Evolutionary conservation across 2,888 invertebrate species (phyloP).

Genomic region (Epistrophe eligans): DNA sequence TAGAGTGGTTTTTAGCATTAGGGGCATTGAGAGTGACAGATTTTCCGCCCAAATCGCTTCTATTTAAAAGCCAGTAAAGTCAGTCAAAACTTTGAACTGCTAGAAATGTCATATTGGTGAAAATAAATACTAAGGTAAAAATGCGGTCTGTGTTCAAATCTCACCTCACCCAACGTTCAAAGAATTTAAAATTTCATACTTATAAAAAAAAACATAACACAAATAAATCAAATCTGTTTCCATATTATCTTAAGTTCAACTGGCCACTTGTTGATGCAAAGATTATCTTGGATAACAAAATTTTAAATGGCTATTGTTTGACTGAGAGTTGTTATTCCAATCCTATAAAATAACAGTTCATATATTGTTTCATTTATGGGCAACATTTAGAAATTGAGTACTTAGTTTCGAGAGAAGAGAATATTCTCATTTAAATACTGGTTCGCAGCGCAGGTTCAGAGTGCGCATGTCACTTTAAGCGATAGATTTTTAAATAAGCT

Average conservation of each 20-base stretch:
- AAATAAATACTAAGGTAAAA: no score
- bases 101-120: no score
- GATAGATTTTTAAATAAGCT: slow-evolving; percentile 4
- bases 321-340: slow-evolving; percentile 4
- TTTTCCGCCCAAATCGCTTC: no score
- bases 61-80: no score
- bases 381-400: neutral
- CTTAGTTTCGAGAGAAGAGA: neutral
- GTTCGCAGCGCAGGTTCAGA: neutral
- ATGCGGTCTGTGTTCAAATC: no score
- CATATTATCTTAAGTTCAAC: neutral
- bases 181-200: no score
- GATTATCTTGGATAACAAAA: neutral
- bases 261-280: slow-evolving; percentile 13
- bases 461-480: slow-evolving; percentile 30
- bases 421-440: neutral
- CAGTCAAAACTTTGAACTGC: no score
- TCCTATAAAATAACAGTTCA: slow-evolving; percentile 26
- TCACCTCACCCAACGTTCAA: no score
- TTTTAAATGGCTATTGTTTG: neutral
- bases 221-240: neutral
- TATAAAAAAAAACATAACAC: no score
- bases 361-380: neutral
- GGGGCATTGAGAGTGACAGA: no score
- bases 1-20: no score